phyloP scores from a whole-genome alignment of 2,888 invertebrate species.

The Sycophila texana region DNA sequence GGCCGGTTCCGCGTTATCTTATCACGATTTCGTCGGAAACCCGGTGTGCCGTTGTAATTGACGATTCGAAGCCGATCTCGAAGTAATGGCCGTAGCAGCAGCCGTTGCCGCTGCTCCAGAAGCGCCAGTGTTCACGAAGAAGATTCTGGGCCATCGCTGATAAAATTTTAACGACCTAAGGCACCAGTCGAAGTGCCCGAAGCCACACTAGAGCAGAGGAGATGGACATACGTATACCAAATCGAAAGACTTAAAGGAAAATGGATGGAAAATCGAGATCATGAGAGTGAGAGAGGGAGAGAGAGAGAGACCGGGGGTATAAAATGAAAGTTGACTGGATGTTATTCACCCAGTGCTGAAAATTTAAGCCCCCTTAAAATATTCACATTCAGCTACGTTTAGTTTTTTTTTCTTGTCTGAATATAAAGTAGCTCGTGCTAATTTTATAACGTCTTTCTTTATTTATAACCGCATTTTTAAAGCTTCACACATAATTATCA shows the following conservation, averaged over 20 bases:
- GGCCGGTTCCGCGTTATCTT: constrained; percentile 40
- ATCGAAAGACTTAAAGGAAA: constrained; percentile 42
- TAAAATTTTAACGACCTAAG: constrained; percentile 57
- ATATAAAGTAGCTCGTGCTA: too few relatives aligned
- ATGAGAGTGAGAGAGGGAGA: not conserved
- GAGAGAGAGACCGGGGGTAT: not conserved
- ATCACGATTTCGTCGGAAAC: constrained; percentile 52
- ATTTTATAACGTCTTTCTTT: too few relatives aligned
- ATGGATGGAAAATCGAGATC: constrained; percentile 51
- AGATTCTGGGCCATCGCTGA: constrained; percentile 58
- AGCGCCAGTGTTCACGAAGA: constrained; percentile 32
- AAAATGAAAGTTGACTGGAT: constrained; percentile 7
- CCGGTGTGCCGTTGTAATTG: constrained; percentile 49
- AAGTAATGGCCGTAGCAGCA: constrained; percentile 49
- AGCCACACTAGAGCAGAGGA: constrained; percentile 11
- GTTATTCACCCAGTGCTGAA: constrained; percentile 43
- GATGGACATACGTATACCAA: constrained; percentile 23
- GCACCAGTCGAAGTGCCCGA: constrained; percentile 42
- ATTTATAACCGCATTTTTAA: too few relatives aligned
- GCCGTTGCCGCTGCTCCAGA: constrained; percentile 39
- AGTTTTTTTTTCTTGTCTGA: too few relatives aligned
- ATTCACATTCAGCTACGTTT: too few relatives aligned
- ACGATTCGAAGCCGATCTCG: constrained; percentile 54
- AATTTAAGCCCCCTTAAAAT: constrained; percentile 38
- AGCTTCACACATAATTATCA: too few relatives aligned